A percentile compares a stretch with the other conserved stretches of the same genome.
phyloP scores from a whole-genome alignment of 2,113 vertebrate genomes.

The Bucco capensis region DNA sequence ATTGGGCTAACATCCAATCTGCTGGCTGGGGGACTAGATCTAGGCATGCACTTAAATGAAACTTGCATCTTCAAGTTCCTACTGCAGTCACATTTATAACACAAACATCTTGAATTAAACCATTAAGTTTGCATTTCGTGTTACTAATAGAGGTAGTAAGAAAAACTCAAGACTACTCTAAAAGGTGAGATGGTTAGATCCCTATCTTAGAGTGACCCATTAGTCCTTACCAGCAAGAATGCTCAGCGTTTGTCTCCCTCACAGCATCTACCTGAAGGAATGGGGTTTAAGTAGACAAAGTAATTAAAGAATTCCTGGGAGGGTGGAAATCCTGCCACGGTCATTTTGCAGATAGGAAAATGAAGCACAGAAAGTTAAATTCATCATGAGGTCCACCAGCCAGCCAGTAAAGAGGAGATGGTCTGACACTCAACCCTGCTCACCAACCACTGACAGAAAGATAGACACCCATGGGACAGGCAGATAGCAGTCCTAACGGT shows the following conservation, averaged over 20 bases:
- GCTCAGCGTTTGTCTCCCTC: not conserved
- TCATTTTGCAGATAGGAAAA: not conserved
- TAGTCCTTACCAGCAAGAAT: not conserved
- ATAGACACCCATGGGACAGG: not conserved
- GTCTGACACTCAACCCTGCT: not conserved
- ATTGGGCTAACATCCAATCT: conserved; percentile 26
- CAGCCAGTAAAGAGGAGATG: not conserved
- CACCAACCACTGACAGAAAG: not conserved
- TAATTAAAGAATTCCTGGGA: not conserved
- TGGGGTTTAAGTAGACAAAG: not conserved
- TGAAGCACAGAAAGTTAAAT: not conserved
- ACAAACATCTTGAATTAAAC: not conserved
- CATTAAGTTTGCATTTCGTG: not conserved
- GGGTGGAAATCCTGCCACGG: not conserved
- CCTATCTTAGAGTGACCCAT: not conserved
- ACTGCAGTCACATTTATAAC: not conserved
- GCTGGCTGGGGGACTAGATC: not conserved
- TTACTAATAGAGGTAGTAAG: not conserved
- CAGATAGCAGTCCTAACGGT: not conserved
- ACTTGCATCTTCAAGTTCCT: not conserved
- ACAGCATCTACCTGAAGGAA: not conserved
- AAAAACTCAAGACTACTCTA: not conserved
- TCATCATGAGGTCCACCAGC: not conserved
- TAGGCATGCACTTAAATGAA: not conserved
- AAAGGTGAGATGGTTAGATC: not conserved